phyloP scores from a whole-genome alignment of 2,797 vertebrate genomes.

The Hyperoplus lanceolatus region DNA sequence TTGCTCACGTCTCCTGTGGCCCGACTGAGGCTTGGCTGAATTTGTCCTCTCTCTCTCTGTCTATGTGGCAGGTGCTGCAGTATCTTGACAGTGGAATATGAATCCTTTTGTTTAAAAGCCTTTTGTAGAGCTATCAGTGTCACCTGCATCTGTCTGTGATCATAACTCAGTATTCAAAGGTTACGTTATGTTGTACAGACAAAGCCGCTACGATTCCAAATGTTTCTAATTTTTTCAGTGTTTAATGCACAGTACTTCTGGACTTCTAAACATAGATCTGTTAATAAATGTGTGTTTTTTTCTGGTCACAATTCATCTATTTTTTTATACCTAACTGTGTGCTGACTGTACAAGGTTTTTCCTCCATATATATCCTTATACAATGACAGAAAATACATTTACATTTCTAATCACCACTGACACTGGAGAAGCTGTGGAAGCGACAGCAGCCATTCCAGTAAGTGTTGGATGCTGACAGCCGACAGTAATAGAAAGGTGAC shows the following conservation, averaged over 20 bases:
- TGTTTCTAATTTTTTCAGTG: no score
- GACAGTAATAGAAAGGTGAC: not conserved
- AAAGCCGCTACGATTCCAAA: not conserved
- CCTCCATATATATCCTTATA: no score
- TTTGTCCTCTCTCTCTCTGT: constrained; percentile 11
- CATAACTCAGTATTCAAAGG: not conserved
- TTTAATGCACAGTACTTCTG: no score
- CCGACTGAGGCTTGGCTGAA: constrained; percentile 38
- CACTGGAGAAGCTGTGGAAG: not conserved
- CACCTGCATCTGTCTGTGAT: constrained; percentile 19
- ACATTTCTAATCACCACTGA: no score
- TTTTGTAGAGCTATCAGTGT: constrained; percentile 37
- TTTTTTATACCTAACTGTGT: no score
- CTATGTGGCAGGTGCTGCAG: constrained; percentile 25
- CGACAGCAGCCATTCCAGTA: not conserved
- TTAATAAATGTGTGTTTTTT: no score
- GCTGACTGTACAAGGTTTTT: no score
- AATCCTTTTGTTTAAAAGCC: constrained; percentile 36
- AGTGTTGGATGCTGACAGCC: not conserved
- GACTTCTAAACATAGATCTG: no score
- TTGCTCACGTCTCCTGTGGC: constrained; percentile 42
- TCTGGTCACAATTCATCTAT: not conserved
- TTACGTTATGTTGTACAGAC: constrained; percentile 6
- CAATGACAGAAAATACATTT: no score
- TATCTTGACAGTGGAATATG: constrained; percentile 56